phyloP scores from a whole-genome alignment of 2,888 invertebrate genomes.

The Glyphotaelius pellucidus region DNA sequence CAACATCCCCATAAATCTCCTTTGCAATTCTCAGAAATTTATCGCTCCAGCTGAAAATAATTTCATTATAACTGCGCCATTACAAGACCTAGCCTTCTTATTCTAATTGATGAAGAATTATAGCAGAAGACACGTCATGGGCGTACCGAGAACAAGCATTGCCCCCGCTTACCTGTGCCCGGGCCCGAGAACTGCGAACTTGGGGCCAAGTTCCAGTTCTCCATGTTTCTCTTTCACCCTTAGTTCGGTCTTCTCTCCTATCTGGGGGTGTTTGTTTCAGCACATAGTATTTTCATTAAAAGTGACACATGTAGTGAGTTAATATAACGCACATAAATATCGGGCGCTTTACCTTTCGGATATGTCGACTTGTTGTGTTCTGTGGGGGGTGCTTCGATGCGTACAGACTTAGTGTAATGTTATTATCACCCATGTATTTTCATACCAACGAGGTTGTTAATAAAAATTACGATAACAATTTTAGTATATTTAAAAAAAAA shows the following conservation, averaged over 20 bases:
- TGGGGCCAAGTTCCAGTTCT: background rate
- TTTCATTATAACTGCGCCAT: constrained; percentile 65
- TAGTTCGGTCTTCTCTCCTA: background rate
- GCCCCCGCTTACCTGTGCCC: constrained; percentile 32
- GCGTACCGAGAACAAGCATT: constrained; percentile 36
- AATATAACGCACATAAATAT: constrained; percentile 79
- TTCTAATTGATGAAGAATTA: constrained; percentile 63
- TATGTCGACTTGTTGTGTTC: constrained; percentile 40
- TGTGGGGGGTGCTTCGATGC: constrained; percentile 34
- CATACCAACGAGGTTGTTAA: background rate
- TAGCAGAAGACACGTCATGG: constrained; percentile 40
- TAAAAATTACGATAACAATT: background rate
- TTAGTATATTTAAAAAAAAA: too few species aligned
- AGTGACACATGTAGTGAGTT: constrained; percentile 70
- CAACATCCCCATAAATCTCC: constrained; percentile 40
- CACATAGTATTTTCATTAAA: constrained; percentile 66
- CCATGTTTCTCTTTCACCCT: constrained; percentile 20
- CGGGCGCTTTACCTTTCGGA: constrained; percentile 66
- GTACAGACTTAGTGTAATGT: background rate
- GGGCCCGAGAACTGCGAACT: background rate
- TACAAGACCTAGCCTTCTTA: constrained; percentile 56
- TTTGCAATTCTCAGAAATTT: constrained; percentile 63
- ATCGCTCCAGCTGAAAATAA: constrained; percentile 62
- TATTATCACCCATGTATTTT: background rate
- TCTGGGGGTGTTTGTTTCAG: constrained; percentile 46